Evolutionary conservation across 2,797 vertebrate genomes (phyloP).

Genomic region (Scleropages formosus): DNA sequence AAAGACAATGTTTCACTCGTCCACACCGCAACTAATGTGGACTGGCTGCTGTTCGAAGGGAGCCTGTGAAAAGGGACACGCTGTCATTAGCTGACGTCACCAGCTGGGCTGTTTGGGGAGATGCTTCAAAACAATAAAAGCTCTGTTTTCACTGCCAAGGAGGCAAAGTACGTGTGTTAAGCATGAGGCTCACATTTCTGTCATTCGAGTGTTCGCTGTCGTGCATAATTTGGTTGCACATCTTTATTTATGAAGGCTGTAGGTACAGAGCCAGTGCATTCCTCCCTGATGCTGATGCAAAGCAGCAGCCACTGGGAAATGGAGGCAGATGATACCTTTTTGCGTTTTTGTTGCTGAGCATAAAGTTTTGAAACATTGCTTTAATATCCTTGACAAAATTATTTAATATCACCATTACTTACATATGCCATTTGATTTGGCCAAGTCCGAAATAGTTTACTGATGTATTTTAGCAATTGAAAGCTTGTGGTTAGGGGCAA

Average conservation of each 20-base stretch:
- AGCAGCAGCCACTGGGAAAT: slow-evolving; percentile 22
- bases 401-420: neutral
- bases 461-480: too few relatives aligned
- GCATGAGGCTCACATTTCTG: slow-evolving; percentile 60
- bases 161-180: slow-evolving; percentile 49
- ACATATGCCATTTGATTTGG: neutral
- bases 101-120: slow-evolving; percentile 19
- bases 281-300: slow-evolving; percentile 40
- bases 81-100: neutral
- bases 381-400: neutral
- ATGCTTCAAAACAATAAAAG: slow-evolving; percentile 13
- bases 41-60: too few relatives aligned
- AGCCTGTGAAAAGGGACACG: neutral
- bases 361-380: neutral
- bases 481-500: too few relatives aligned
- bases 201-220: slow-evolving; percentile 37
- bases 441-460: neutral
- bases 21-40: neutral
- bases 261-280: slow-evolving; percentile 45
- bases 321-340: neutral
- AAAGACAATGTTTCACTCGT: neutral
- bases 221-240: slow-evolving; percentile 52
- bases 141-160: slow-evolving; percentile 35
- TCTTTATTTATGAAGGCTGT: slow-evolving; percentile 52
- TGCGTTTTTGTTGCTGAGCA: too few relatives aligned